Percentiles rank a stretch among this genome's conserved stretches.
phyloP scores from a whole-genome alignment of 2,888 invertebrate species.

The Platypus cylindrus region DNA sequence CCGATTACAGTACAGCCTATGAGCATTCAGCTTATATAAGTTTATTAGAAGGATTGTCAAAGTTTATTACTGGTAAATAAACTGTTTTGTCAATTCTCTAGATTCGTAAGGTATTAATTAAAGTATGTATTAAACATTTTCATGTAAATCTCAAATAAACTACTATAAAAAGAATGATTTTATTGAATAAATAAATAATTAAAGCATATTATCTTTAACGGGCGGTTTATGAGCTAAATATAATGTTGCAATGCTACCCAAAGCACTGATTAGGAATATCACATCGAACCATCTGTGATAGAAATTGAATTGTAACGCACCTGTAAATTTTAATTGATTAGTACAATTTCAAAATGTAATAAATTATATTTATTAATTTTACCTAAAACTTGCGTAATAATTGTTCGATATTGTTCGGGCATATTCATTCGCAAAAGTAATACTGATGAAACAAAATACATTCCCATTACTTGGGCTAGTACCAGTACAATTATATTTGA shows the following conservation, averaged over 20 bases:
- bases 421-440: constrained; percentile 98
- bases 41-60: constrained; percentile 74
- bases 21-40: constrained; percentile 88
- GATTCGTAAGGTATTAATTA: constrained; percentile 2
- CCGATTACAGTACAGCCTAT: constrained; percentile 79
- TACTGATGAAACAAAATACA: constrained; percentile 98
- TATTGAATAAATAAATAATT: constrained; percentile 4
- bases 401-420: constrained; percentile 92
- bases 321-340: no score
- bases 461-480: constrained; percentile 98
- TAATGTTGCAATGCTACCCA: constrained; percentile 89
- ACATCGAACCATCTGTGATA: constrained; percentile 99
- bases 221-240: constrained; percentile 82
- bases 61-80: constrained; percentile 59
- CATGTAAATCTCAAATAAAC: no score
- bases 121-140: constrained; percentile 4
- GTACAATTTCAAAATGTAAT: no score
- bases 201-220: constrained; percentile 25
- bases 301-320: constrained; percentile 96
- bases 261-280: constrained; percentile 91
- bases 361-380: constrained; percentile 34
- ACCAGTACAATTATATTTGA: constrained; percentile 95
- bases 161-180: constrained; percentile 2
- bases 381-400: constrained; percentile 84
- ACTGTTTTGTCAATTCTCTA: constrained; percentile 7